Conservation (phyloP, 2,888 invertebrate species). For the Phengaris arion region DNA sequence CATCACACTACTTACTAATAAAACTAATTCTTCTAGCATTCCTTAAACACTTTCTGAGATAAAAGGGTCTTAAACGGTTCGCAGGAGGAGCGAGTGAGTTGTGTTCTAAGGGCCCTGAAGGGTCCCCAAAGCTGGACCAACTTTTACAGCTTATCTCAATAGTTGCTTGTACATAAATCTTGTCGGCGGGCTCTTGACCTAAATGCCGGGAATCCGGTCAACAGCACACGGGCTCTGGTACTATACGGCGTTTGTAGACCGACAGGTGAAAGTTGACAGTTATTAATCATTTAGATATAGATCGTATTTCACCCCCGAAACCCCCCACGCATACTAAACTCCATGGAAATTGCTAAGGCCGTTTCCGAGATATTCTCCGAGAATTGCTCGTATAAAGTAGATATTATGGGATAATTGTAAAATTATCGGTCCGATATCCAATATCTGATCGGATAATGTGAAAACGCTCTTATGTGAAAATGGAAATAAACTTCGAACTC, state of each 20-base stretch:
- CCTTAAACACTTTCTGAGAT: not conserved
- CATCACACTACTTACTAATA: not conserved
- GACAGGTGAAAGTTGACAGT: not conserved
- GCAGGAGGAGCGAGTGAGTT: not conserved
- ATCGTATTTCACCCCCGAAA: too few species aligned
- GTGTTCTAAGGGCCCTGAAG: not conserved
- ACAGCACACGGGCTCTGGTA: not conserved
- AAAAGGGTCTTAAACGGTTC: not conserved
- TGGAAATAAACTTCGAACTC: too few species aligned
- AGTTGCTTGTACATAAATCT: not conserved
- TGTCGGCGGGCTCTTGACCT: not conserved
- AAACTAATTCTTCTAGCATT: constrained; percentile 2
- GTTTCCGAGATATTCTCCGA: too few species aligned
- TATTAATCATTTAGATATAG: not conserved
- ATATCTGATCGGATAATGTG: too few species aligned
- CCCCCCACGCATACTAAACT: too few species aligned
- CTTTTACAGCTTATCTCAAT: not conserved
- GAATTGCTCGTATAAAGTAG: too few species aligned
- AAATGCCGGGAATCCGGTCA: not conserved
- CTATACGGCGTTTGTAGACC: not conserved
- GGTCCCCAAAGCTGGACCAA: not conserved
- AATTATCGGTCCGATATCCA: too few species aligned
- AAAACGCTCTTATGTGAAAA: too few species aligned
- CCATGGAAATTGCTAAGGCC: too few species aligned
- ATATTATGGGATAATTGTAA: too few species aligned